Evolutionary conservation across 2,797 vertebrate genomes (phyloP).

Genomic region (Garrulus glandarius): DNA sequence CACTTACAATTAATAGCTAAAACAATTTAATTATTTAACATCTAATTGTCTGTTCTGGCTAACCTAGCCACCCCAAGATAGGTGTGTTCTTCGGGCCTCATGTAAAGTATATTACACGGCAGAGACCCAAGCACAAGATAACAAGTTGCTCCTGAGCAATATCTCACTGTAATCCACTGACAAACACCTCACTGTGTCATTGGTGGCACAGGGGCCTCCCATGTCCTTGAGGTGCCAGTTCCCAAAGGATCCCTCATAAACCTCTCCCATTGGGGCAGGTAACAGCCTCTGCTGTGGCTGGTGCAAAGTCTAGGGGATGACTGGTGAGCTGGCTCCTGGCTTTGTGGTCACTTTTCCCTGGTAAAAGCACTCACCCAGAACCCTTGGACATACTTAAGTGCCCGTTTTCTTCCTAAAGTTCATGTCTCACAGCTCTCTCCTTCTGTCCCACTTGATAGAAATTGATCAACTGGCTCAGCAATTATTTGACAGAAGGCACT

Average conservation of each 20-base stretch:
- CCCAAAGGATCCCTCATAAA: neutral
- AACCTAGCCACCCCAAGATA: conserved; percentile 54
- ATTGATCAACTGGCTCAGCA: neutral
- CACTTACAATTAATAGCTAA: conserved; percentile 75
- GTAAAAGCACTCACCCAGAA: neutral
- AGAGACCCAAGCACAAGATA: neutral
- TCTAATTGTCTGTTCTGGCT: conserved; percentile 71
- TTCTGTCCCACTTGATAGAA: neutral
- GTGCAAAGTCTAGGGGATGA: neutral
- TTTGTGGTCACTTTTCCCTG: neutral
- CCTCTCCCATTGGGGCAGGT: neutral
- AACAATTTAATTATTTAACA: conserved; percentile 77
- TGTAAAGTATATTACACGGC: neutral
- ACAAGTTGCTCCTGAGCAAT: neutral
- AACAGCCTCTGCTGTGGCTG: neutral
- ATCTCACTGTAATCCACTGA: neutral
- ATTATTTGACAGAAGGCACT: neutral
- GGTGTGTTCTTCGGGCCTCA: neutral
- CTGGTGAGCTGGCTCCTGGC: neutral
- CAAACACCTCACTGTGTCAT: neutral
- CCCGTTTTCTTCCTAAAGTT: neutral
- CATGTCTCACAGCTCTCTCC: neutral
- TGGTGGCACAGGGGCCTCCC: neutral
- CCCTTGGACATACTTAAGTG: neutral
- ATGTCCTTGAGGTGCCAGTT: neutral